These are phyloP conservation scores for Elysia chlorotica DNA, from an alignment of 1,140 invertebrate genomes.

Conservation along the genomic window DNA sequence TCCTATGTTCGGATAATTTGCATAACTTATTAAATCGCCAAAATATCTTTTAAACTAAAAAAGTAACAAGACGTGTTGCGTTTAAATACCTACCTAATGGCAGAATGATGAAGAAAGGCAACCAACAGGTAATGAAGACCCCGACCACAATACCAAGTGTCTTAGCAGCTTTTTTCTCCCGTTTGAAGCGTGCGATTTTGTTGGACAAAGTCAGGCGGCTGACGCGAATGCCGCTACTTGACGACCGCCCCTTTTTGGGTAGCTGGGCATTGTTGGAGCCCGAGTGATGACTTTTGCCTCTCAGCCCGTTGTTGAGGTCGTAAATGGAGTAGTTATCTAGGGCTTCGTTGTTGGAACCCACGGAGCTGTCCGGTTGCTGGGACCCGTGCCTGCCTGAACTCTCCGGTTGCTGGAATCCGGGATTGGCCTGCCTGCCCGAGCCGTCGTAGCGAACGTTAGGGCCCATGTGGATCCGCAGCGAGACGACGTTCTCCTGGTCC, in stretches of 20 bases:
- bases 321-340: too few relatives aligned
- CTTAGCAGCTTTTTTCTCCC: slow-evolving; percentile 74
- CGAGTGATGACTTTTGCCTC: too few relatives aligned
- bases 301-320: too few relatives aligned
- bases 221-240: too few relatives aligned
- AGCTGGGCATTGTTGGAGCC: too few relatives aligned
- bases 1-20: too few relatives aligned
- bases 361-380: not conserved
- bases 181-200: slow-evolving; percentile 61
- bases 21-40: too few relatives aligned
- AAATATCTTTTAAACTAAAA: too few relatives aligned
- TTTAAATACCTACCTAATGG: slow-evolving; percentile 55
- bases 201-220: slow-evolving; percentile 45
- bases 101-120: slow-evolving; percentile 91
- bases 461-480: slow-evolving; percentile 69
- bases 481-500: slow-evolving; percentile 54
- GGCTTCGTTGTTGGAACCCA: not conserved
- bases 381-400: not conserved
- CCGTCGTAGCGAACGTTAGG: too few relatives aligned
- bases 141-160: slow-evolving; percentile 89
- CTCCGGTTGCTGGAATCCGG: not conserved
- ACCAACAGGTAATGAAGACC: slow-evolving; percentile 94
- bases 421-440: too few relatives aligned
- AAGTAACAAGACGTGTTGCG: too few relatives aligned
- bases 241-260: too few relatives aligned